A percentile compares a stretch with the other conserved stretches of the same genome.
Conservation (phyloP, 1,140 invertebrate species). For the Leptonema lineaticorne region DNA sequence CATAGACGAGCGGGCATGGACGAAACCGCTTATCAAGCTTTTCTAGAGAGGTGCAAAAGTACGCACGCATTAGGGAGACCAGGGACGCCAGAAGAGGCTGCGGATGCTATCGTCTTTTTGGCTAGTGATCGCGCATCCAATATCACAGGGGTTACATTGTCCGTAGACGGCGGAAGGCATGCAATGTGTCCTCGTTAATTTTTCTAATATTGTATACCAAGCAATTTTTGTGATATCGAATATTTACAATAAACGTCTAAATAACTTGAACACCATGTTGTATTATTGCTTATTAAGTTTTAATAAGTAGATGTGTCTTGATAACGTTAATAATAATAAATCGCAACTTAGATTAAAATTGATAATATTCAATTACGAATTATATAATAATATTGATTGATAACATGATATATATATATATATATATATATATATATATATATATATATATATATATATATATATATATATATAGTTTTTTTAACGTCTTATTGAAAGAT, state of each 20-base stretch:
- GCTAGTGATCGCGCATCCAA: slow-evolving; percentile 78
- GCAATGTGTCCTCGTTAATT: slow-evolving; percentile 72
- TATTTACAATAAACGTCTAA: too few species aligned
- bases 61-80: slow-evolving; percentile 81
- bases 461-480: too few species aligned
- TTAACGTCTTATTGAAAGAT: too few species aligned
- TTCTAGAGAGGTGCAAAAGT: slow-evolving; percentile 70
- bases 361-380: too few species aligned
- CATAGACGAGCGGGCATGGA: slow-evolving; percentile 74
- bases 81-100: slow-evolving; percentile 75
- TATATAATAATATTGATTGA: too few species aligned
- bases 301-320: too few species aligned
- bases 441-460: not conserved
- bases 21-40: slow-evolving; percentile 69
- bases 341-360: too few species aligned
- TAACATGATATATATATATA: not conserved
- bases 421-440: not conserved
- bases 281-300: too few species aligned
- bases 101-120: slow-evolving; percentile 77
- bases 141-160: slow-evolving; percentile 76
- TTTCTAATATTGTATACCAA: too few species aligned
- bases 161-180: slow-evolving; percentile 82
- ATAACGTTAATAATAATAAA: too few species aligned
- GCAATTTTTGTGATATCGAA: too few species aligned
- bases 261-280: too few species aligned